Base-by-base conservation (phyloP, 2,888 invertebrate genomes). In the Sesia apiformis region DNA sequence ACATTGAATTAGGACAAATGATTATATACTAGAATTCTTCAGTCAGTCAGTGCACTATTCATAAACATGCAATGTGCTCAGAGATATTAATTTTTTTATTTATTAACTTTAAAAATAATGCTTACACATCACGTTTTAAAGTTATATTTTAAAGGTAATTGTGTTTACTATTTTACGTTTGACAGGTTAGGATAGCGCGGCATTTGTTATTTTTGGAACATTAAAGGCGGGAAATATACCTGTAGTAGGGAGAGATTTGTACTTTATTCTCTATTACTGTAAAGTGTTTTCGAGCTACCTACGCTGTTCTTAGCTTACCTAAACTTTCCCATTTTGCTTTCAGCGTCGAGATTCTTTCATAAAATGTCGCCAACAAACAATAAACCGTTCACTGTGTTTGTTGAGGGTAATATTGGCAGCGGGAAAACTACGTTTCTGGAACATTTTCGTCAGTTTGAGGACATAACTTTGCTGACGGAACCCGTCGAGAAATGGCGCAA, bases 321-420 rank as follows among this genome's bases (percentile, higher is more conserved):
- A 46, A 8, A 46, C 3, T 41, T 41, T 8, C 43, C 8, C 4
- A 7, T 62, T 58, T 54, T 58, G 40, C 55, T 71, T 79, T 39
- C 64, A 76, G 74, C 61, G 39, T 55, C 52, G 52, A 67, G 61
- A 57, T 58, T 62, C 39, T 68, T 61, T 60, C 62, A 66, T 57
- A 84, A 72, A 66, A 87, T 88, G 83, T 72, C 63, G 67, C 59
- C 73, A 49, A 62, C 72, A 39, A 77, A 74, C 57, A 70, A 72
- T n/a, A 92, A 92, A 62, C 94, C 95, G 0, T 95, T 94, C 70
- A 96, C 95, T 0, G 94, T 97, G 38, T 91, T 95, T 49, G 94
- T 97, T 41, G 97, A 97, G 75, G 97, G 97, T 39, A 97, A 97
- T 77, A 96, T 97, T 69, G 97, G 97, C 39, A 94, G 96, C 73